A percentile compares a stretch with the other conserved stretches of the same genome.
Conservation (phyloP, 2,888 invertebrate species). For the Laspeyria flexula region DNA sequence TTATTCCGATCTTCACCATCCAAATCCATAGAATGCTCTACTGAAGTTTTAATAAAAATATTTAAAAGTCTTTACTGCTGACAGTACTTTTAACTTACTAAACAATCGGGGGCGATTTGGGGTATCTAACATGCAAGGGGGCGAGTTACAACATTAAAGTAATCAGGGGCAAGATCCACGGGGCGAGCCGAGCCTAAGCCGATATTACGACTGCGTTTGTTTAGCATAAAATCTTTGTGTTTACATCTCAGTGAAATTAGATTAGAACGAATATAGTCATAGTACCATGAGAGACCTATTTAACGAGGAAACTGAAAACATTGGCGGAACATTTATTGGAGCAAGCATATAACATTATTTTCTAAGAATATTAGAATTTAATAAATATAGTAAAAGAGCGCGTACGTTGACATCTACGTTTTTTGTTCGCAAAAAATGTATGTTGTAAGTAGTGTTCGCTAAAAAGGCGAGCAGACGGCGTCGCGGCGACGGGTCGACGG, state of each 20-base stretch:
- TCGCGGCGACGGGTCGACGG: constrained; percentile 85
- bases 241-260: constrained; percentile 25
- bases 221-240: constrained; percentile 24
- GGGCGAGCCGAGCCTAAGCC: too few species aligned
- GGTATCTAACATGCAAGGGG: too few species aligned
- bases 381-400: constrained; percentile 60
- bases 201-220: not conserved
- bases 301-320: constrained; percentile 33
- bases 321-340: constrained; percentile 47
- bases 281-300: constrained; percentile 27
- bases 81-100: too few species aligned
- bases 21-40: too few species aligned
- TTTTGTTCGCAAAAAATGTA: constrained; percentile 78
- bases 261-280: constrained; percentile 31
- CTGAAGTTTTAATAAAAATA: too few species aligned
- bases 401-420: constrained; percentile 77
- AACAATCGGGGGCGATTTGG: too few species aligned
- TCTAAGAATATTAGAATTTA: constrained; percentile 57
- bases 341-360: constrained; percentile 49
- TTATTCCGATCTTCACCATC: too few species aligned
- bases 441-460: constrained; percentile 80
- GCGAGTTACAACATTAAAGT: too few species aligned
- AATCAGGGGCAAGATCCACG: too few species aligned
- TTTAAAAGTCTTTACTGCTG: too few species aligned
- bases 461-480: constrained; percentile 85